phyloP scores from a whole-genome alignment of 2,797 vertebrate species.

The Cichlasoma orientale region DNA sequence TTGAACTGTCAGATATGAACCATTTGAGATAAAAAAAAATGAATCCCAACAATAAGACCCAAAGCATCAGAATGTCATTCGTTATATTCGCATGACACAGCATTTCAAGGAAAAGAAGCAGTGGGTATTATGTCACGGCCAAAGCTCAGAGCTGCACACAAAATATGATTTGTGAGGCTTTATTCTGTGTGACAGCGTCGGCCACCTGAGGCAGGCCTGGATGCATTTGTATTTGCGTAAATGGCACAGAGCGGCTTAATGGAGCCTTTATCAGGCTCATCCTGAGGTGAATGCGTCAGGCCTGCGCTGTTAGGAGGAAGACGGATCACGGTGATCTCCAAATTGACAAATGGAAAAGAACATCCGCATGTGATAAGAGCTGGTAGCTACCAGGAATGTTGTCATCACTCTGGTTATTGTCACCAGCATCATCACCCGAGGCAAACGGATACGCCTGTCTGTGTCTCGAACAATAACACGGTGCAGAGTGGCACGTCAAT shows the following conservation, averaged over 20 bases:
- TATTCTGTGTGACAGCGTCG: neutral
- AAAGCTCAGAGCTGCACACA: neutral
- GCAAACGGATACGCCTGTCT: neutral
- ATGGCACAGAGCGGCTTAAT: conserved; percentile 30
- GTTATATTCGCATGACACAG: neutral
- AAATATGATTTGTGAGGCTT: neutral
- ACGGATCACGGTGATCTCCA: conserved; percentile 5
- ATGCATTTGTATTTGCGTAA: neutral
- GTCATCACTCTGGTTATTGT: neutral
- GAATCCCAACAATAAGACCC: neutral
- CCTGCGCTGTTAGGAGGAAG: conserved; percentile 7
- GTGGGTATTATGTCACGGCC: neutral
- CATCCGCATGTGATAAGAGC: conserved; percentile 33
- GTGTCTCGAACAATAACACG: neutral
- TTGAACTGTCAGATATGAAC: neutral
- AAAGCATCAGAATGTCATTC: neutral
- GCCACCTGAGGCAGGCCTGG: conserved; percentile 9
- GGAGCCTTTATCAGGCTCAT: conserved; percentile 44
- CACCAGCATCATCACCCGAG: neutral
- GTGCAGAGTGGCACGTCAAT: neutral
- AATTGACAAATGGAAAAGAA: conserved; percentile 46
- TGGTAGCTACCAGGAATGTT: conserved; percentile 27
- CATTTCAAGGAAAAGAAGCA: neutral
- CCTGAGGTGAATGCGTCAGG: conserved; percentile 1
- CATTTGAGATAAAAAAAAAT: conserved; percentile 1